Base-by-base conservation (phyloP, 2,888 invertebrate species). In the Himalopsyche anomala region DNA sequence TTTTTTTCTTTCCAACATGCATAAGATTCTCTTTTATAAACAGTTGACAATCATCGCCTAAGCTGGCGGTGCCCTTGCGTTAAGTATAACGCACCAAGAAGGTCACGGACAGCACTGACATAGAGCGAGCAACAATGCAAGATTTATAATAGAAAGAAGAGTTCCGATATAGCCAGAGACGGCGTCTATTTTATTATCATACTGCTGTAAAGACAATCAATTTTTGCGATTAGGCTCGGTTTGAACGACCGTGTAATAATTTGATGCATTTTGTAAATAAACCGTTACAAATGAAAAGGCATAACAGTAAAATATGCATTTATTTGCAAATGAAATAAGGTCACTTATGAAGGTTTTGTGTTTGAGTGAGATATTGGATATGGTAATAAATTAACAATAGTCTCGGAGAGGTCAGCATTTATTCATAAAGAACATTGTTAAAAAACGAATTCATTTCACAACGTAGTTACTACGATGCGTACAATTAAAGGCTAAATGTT, bases 81-180 rank as follows among this genome's bases (percentile, higher is more conserved):
- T 36, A 36, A 79, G 51, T 45, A 81, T 81, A 81, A 81, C 69
- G 55, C 42, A 81, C 42, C 17, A 51, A 62, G 84, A 85, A 81
- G 84, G 84, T 85, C 84, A 79, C 54, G 62, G 38, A 42, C 69
- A 19, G 28, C 40, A 19, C 81, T 56, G 80, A 40, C 40, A 28
- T n/a, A 38, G 36, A 80, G 80, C 80, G 80, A 80, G 80, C 80
- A 38, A 15, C 40, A 38, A 38, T 38, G n/a, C 40, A 38, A 42
- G 40, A 38, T 80, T 80, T 38, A 40, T 38, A 17, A 80, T 40
- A 8, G 12, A 80, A 42, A 15, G 80, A 80, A 42, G 80, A 80
- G 80, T 40, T 8, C 36, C 80, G 36, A 80, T 42, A 42, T 42
- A 80, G 80, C 36, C 80, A 80, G 80, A 40, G 80, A 80, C 80